Evolutionary conservation across 2,113 vertebrate species (phyloP).

Genomic region (Rhineura floridana): DNA sequence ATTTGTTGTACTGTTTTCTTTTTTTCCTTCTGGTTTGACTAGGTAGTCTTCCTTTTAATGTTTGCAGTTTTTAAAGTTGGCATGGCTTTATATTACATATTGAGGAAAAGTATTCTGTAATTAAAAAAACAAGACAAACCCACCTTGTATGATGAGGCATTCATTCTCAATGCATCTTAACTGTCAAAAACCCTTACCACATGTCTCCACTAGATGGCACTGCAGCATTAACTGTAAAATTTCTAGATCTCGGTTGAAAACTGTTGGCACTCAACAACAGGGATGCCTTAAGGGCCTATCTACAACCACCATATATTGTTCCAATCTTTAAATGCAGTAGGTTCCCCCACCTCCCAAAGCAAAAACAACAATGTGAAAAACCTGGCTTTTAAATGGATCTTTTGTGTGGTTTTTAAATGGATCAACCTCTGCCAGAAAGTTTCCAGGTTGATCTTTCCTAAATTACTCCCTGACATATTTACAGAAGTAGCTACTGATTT

Average conservation of each 20-base stretch:
- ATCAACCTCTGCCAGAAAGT: background rate
- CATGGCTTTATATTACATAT: no score
- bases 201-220: slow-evolving; percentile 63
- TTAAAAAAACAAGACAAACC: no score
- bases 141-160: no score
- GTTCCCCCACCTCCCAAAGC: background rate
- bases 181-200: background rate
- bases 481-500: background rate
- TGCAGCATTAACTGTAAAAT: slow-evolving; percentile 37
- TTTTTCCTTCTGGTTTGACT: no score
- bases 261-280: background rate
- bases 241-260: background rate
- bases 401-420: slow-evolving; percentile 3
- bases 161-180: background rate
- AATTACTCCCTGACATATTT: background rate
- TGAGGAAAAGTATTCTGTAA: no score
- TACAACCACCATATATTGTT: background rate
- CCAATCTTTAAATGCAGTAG: background rate
- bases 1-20: no score
- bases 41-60: no score
- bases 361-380: background rate
- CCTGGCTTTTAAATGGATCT: background rate
- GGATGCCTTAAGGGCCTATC: background rate
- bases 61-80: no score
- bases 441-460: slow-evolving; percentile 2